Conservation (phyloP, 2,888 invertebrate species). For the Hypselothyrea guttata region DNA sequence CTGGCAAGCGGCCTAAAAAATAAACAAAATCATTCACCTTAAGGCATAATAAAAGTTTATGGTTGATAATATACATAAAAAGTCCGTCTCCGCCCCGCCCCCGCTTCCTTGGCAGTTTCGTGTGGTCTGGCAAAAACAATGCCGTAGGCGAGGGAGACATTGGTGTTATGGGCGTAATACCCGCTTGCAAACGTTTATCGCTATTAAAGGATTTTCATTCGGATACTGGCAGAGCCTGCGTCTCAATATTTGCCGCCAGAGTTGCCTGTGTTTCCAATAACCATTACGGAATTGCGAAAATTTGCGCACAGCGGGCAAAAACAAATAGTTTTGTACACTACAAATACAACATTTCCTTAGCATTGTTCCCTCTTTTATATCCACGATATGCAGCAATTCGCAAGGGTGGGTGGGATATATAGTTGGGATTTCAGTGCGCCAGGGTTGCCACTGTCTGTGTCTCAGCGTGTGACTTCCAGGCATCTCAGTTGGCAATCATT, state of each 20-base stretch:
- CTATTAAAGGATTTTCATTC: conserved; percentile 51
- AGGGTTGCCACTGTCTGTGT: conserved; percentile 14
- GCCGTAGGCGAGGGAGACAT: conserved; percentile 9
- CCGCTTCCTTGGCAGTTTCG: conserved; percentile 18
- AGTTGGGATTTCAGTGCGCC: no score
- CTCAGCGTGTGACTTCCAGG: conserved; percentile 60
- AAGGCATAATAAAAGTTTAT: conserved; percentile 80
- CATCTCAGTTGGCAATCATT: conserved; percentile 43
- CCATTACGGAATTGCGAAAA: conserved; percentile 67
- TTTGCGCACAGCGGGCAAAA: conserved; percentile 72
- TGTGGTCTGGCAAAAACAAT: conserved; percentile 33
- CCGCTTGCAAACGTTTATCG: conserved; percentile 44
- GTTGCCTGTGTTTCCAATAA: conserved; percentile 66
- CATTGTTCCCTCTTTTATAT: conserved; percentile 29
- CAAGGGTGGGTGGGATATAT: no score
- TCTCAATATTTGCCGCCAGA: conserved; percentile 62
- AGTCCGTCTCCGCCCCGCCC: conserved; percentile 26
- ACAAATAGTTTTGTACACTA: conserved; percentile 70
- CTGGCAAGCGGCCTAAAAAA: conserved; percentile 57
- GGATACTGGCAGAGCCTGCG: conserved; percentile 13
- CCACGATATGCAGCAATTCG: not conserved
- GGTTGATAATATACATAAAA: conserved; percentile 60
- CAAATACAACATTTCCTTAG: conserved; percentile 69
- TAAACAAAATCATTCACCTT: conserved; percentile 79
- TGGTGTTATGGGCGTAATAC: conserved; percentile 26